phyloP scores from a whole-genome alignment of 2,888 invertebrate genomes.

The Lycophotia porphyrea region DNA sequence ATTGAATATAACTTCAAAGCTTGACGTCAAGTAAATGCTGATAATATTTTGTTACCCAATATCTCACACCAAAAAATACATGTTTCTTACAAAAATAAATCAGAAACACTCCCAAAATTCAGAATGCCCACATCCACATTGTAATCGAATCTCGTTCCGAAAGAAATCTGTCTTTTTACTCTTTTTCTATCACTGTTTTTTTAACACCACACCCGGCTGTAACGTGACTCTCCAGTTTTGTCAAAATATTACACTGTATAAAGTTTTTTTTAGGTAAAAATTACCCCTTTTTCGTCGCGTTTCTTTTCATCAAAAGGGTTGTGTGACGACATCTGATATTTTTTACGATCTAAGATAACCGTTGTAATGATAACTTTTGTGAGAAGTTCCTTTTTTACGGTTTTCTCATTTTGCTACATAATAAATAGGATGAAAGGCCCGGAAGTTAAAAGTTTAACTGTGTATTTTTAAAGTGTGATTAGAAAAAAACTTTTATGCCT shows the following conservation, averaged over 20 bases:
- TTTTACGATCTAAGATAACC: slow-evolving; percentile 81
- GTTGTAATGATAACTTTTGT: slow-evolving; percentile 75
- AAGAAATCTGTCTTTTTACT: slow-evolving; percentile 67
- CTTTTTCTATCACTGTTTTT: slow-evolving; percentile 66
- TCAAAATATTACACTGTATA: slow-evolving; percentile 88
- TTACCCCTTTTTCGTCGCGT: slow-evolving; percentile 77
- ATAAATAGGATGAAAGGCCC: slow-evolving; percentile 36
- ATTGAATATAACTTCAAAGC: not conserved
- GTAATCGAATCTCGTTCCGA: slow-evolving; percentile 64
- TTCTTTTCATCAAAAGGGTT: slow-evolving; percentile 75
- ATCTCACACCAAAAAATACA: slow-evolving; percentile 10
- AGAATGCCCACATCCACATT: slow-evolving; percentile 45
- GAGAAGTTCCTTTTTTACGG: slow-evolving; percentile 53
- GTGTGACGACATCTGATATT: slow-evolving; percentile 79
- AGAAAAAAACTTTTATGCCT: not conserved
- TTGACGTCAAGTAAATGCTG: too few relatives aligned
- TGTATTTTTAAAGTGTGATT: slow-evolving; percentile 38
- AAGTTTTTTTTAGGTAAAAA: slow-evolving; percentile 79
- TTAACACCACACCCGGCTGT: slow-evolving; percentile 72
- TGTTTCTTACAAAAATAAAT: slow-evolving; percentile 44
- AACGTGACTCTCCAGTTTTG: slow-evolving; percentile 87
- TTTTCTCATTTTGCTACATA: slow-evolving; percentile 55
- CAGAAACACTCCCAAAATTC: slow-evolving; percentile 22
- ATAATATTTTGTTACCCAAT: slow-evolving; percentile 14
- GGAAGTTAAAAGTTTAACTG: slow-evolving; percentile 52